A percentile compares a stretch with the other conserved stretches of the same genome.
These are phyloP conservation scores for Sminthurinus aureus DNA, from an alignment of 2,888 invertebrate species.

Conservation along the genomic window DNA sequence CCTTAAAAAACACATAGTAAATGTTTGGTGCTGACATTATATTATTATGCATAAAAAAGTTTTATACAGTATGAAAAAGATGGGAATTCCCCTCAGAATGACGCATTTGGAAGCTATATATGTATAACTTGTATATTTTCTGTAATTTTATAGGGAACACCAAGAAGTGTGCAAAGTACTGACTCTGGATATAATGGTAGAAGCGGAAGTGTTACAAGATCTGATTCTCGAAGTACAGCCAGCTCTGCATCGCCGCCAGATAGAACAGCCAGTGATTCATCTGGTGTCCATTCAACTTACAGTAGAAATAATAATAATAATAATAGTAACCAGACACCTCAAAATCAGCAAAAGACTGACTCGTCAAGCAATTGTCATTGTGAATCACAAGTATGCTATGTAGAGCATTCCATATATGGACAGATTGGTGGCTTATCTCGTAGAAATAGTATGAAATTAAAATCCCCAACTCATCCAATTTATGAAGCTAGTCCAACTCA, in stretches of 20 bases:
- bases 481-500: constrained; percentile 33
- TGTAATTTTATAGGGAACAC: constrained; percentile 33
- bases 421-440: constrained; percentile 45
- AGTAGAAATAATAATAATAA: constrained; percentile 39
- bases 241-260: constrained; percentile 57
- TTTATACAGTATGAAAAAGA: too few species aligned
- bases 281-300: constrained; percentile 52
- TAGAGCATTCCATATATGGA: constrained; percentile 44
- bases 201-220: constrained; percentile 42
- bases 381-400: constrained; percentile 46
- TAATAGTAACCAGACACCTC: neutral
- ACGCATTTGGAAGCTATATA: too few species aligned
- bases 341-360: constrained; percentile 9
- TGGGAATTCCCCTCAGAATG: too few species aligned
- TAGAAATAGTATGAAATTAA: constrained; percentile 40
- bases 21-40: too few species aligned
- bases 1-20: too few species aligned
- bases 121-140: too few species aligned
- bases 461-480: constrained; percentile 40
- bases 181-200: constrained; percentile 46
- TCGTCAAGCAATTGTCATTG: constrained; percentile 40
- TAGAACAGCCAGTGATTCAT: constrained; percentile 43
- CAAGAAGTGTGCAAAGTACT: constrained; percentile 43
- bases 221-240: constrained; percentile 47
- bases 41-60: too few species aligned